Conservation (phyloP, 1,140 invertebrate genomes). For the Coelopa frigida region DNA sequence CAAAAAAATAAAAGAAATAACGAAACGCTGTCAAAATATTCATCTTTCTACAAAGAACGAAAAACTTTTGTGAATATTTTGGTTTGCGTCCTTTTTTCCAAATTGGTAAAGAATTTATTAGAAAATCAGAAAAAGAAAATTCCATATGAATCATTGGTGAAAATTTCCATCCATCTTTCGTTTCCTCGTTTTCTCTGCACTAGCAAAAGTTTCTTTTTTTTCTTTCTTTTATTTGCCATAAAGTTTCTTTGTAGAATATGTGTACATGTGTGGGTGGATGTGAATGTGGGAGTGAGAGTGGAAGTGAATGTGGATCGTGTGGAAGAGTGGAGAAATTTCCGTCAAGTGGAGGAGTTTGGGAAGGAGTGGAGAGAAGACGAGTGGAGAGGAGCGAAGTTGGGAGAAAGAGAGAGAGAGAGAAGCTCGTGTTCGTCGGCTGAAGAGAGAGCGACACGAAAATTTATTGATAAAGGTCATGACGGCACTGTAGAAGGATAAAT, state of each 20-base stretch:
- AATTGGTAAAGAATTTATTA: conserved; percentile 12
- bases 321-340: background rate
- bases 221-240: conserved; percentile 12
- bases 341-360: too few relatives aligned
- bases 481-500: conserved; percentile 13
- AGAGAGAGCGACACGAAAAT: conserved; percentile 38
- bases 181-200: conserved; percentile 3
- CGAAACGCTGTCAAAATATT: conserved; percentile 8
- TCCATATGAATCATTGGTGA: conserved; percentile 12
- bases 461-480: conserved; percentile 44
- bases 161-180: conserved; percentile 5
- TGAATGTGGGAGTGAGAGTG: too few relatives aligned
- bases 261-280: too few relatives aligned
- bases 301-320: too few relatives aligned
- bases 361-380: too few relatives aligned
- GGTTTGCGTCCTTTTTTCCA: background rate
- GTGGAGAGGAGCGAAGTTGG: too few relatives aligned
- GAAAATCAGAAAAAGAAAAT: conserved; percentile 7
- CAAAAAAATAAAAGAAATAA: conserved; percentile 8
- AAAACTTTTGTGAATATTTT: background rate
- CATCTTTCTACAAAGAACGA: background rate
- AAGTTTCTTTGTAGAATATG: conserved; percentile 23
- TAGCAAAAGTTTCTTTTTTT: background rate
- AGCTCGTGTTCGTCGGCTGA: too few relatives aligned
- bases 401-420: too few relatives aligned